A percentile compares a stretch with the other conserved stretches of the same genome.
These are phyloP conservation scores for Dryobota labecula DNA, from an alignment of 2,888 invertebrate genomes.

Conservation along the genomic window DNA sequence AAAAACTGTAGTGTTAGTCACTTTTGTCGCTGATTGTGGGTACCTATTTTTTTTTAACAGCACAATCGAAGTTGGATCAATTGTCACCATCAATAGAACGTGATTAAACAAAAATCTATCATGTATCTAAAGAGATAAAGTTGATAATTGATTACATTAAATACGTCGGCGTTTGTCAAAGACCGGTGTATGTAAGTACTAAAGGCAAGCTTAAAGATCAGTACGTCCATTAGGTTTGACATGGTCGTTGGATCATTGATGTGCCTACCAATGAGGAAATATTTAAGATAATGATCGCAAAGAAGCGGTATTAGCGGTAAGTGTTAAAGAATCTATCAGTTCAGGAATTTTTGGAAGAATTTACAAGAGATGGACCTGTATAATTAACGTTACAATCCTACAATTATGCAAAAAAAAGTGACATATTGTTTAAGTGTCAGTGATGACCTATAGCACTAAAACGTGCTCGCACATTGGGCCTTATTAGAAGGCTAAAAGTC, in stretches of 20 bases:
- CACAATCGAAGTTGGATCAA: background rate
- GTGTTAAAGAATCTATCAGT: background rate
- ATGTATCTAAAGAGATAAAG: background rate
- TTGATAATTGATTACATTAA: slow-evolving; percentile 15
- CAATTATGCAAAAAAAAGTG: too few species aligned
- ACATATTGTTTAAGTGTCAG: too few species aligned
- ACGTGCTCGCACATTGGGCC: too few species aligned
- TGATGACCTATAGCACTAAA: too few species aligned
- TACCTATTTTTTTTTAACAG: background rate
- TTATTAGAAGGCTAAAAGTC: too few species aligned
- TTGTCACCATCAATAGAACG: background rate
- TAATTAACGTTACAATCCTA: too few species aligned
- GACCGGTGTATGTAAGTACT: background rate
- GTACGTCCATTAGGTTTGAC: slow-evolving; percentile 34
- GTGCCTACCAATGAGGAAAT: slow-evolving; percentile 18
- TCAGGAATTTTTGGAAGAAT: background rate
- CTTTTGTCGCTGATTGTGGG: background rate
- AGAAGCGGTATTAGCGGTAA: background rate
- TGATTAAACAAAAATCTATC: slow-evolving; percentile 30
- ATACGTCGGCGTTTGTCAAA: slow-evolving; percentile 46
- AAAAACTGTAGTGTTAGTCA: background rate
- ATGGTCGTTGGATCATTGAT: background rate
- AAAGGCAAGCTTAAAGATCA: slow-evolving; percentile 30
- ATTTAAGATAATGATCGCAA: slow-evolving; percentile 5
- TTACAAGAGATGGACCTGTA: too few species aligned